Conservation (phyloP, 1,140 invertebrate species). For the Liolophura sinensis region DNA sequence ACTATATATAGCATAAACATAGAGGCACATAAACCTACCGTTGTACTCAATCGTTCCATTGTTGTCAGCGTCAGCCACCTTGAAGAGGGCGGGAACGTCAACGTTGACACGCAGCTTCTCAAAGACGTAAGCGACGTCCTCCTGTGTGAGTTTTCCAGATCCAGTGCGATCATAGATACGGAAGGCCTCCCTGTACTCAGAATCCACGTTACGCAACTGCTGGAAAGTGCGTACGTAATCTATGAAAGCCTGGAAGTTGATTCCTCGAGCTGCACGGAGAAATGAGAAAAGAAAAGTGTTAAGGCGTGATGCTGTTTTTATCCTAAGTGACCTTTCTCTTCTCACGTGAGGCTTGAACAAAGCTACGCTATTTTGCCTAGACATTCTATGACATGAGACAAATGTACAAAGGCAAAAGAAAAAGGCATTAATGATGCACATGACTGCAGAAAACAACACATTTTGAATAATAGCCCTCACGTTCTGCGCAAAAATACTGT, state of each 20-base stretch:
- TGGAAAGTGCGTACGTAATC: constrained; percentile 13
- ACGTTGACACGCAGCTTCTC: constrained; percentile 4
- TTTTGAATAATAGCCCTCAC: too few species aligned
- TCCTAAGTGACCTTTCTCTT: too few species aligned
- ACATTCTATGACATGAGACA: too few species aligned
- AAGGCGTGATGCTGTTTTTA: too few species aligned
- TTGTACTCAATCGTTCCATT: constrained; percentile 13
- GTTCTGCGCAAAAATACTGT: too few species aligned
- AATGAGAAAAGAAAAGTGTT: too few species aligned
- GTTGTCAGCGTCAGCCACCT: constrained; percentile 9
- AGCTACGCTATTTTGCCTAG: too few species aligned
- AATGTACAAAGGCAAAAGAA: too few species aligned
- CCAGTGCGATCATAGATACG: constrained; percentile 13
- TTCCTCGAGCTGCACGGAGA: constrained; percentile 4
- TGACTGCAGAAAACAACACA: too few species aligned
- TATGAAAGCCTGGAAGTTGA: constrained; percentile 14
- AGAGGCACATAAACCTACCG: constrained; percentile 4
- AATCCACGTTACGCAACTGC: constrained; percentile 10
- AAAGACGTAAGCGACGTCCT: constrained; percentile 11
- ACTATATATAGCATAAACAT: too few species aligned
- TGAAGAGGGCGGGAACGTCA: constrained; percentile 8
- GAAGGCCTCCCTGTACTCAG: constrained; percentile 14
- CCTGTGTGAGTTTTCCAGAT: constrained; percentile 4
- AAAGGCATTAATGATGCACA: too few species aligned
- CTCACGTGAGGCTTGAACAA: too few species aligned